Evolutionary conservation across 2,888 invertebrate species (phyloP), one percentile per base, ranked within the genome.

Genomic region (Cerastis leucographa): DNA sequence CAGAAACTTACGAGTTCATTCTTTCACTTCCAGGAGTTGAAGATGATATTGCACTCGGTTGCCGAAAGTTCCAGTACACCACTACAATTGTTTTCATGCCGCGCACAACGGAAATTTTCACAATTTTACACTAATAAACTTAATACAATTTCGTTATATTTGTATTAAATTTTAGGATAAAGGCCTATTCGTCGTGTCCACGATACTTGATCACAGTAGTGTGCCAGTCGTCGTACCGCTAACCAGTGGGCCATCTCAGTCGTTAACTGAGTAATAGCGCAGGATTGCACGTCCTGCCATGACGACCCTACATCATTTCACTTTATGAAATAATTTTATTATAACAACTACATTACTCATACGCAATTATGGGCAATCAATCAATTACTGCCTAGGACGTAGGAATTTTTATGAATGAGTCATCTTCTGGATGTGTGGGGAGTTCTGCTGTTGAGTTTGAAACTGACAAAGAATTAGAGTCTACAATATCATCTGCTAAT

Each of bases 271-370:
- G 92, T 94, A 93, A 92, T 92, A 88, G 90, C 90, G 81, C 88
- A 85, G 92, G 92, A 94, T 91, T 91, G 91, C 92, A 91, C 93
- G 94, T 95, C 95, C 94, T 94, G 93, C 81, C 87, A 44, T 87
- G 86, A 83, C 91, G 92, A 92, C 91, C 92, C 93, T 93, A 93
- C 88, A 91, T 91, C 86, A 90, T 92, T 92, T 92, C 89, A 90
- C 90, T 92, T 90, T 91, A 93, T 93, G 83, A 92, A 93, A 93
- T 93, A 90, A 93, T 93, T 87, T 89, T 87, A 89, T 89, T 91
- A 91, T 86, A 90, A 86, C 87, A 85, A 88, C 78, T 78, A 81
- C 86, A 80, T 85, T 85, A 83, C 87, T 88, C 89, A 88, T 83
- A 69, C 84, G 81, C 87, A 78, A 86, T 85, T 88, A 83, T 85